Base-by-base conservation (phyloP, 2,113 vertebrate genomes). In the Hippoglossus stenolepis region DNA sequence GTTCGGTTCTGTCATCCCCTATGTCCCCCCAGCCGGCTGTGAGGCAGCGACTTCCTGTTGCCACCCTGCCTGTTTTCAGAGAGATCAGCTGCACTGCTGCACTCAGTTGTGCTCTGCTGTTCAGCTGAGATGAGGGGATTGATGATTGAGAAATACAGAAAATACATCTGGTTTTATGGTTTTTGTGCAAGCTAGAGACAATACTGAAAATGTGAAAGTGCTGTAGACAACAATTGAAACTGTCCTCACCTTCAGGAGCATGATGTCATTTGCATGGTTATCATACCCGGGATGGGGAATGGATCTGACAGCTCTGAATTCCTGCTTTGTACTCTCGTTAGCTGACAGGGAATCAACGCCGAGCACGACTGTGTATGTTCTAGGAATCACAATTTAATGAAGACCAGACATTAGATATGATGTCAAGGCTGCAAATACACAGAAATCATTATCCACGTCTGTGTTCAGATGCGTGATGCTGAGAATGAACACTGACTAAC, bases 191-290 rank as follows among this genome's bases (percentile, higher is more conserved):
- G 53, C 20, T 49, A 24, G 12, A 63, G 62, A 61, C 11, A 9
- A 10, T 15, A 9, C 57, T 35, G 0, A 26, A 49, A 71, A 53
- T n/a, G 1, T 54, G 5, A 57, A 5, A 20, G 15, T 51, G 49
- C 18, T 20, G 4, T 3, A 24, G 31, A 31, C 8, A 24, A 20
- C 21, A 24, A n/a, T 23, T 28, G 8, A 49, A 54, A 60, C 12
- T 18, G 2, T 58, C 38, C 49, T 65, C 70, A 95, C 94, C 93
- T 93, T 89, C 1, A 95, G 79, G 3, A 95, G 93, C 93, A 95
- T 95, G 79, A 95, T 89, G 43, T 95, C 94, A 31, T 87, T 90
- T 17, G 10, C 45, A 13, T 79, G 73, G 2, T 74, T 54, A 6
- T 82, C 74, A n/a, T 87, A 92, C 24, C 14, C 0, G 21, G 92